A percentile compares a stretch with the other conserved stretches of the same genome.
Evolutionary conservation across 2,113 vertebrate species (phyloP).

Genomic region (Corvus hawaiiensis): DNA sequence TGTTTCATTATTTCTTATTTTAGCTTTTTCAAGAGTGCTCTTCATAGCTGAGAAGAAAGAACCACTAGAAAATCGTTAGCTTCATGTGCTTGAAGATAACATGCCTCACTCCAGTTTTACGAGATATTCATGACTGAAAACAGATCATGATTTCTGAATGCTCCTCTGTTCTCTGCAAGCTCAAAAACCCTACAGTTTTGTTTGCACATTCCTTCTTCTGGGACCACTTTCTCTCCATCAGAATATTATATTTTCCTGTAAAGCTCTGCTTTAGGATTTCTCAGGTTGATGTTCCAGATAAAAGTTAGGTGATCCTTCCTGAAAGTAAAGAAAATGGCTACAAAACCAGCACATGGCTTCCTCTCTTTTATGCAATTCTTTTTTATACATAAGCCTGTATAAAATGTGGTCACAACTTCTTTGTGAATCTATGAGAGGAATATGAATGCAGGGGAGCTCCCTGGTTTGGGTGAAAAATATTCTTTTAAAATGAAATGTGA

Average conservation of each 20-base stretch:
- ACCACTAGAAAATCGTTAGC: background rate
- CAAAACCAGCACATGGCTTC: background rate
- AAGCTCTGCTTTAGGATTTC: background rate
- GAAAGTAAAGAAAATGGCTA: background rate
- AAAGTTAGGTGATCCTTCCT: background rate
- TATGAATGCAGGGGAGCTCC: background rate
- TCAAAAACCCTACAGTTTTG: background rate
- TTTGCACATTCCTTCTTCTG: background rate
- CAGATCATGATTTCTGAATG: background rate
- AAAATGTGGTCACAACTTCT: background rate
- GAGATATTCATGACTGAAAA: slow-evolving; percentile 2
- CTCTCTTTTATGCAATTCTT: background rate
- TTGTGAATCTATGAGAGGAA: background rate
- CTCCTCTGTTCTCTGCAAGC: background rate
- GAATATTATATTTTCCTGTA: background rate
- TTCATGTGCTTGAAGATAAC: background rate
- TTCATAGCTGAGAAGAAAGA: background rate
- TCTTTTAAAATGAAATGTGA: background rate
- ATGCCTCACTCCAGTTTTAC: background rate
- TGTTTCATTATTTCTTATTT: background rate
- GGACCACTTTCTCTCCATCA: background rate
- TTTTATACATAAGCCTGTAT: background rate
- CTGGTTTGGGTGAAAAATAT: background rate
- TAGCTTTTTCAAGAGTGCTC: background rate
- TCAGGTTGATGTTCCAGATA: background rate